Conservation (phyloP, 2,113 vertebrate genomes). For the Haemorhous mexicanus region DNA sequence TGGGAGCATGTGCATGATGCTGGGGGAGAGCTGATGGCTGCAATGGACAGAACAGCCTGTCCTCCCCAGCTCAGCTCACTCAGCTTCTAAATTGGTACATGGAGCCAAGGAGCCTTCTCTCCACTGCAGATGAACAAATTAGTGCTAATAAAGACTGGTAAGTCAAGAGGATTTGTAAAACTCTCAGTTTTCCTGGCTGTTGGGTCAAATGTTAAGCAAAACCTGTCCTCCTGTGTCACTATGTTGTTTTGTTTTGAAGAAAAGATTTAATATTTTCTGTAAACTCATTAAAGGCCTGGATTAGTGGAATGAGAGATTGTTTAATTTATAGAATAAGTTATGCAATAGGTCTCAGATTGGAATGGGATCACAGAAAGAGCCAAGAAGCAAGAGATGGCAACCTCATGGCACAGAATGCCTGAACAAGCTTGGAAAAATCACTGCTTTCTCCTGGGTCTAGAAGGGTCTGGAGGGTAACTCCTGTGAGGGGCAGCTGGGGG, state of each 20-base stretch:
- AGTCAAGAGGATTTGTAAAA: not conserved
- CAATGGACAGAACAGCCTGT: constrained; percentile 26
- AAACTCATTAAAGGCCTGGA: not conserved
- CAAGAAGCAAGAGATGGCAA: not conserved
- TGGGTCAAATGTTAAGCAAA: not conserved
- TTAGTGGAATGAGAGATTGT: not conserved
- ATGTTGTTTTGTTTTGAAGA: not conserved
- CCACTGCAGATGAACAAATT: not conserved
- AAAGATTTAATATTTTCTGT: not conserved
- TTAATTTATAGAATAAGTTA: not conserved
- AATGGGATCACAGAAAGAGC: not conserved
- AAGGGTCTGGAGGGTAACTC: not conserved
- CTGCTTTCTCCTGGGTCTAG: not conserved
- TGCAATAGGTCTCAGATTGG: not conserved
- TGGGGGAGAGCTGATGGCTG: not conserved
- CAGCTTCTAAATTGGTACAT: not conserved
- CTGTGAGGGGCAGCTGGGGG: not conserved
- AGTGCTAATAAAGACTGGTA: not conserved
- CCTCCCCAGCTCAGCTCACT: not conserved
- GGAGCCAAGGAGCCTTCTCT: not conserved
- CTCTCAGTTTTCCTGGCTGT: not conserved
- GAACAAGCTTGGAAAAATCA: not conserved
- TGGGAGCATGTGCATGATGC: not conserved
- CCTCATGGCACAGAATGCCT: not conserved
- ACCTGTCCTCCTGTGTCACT: accelerated